Conservation (phyloP, 2,888 invertebrate genomes). For the Maniola hyperantus region DNA sequence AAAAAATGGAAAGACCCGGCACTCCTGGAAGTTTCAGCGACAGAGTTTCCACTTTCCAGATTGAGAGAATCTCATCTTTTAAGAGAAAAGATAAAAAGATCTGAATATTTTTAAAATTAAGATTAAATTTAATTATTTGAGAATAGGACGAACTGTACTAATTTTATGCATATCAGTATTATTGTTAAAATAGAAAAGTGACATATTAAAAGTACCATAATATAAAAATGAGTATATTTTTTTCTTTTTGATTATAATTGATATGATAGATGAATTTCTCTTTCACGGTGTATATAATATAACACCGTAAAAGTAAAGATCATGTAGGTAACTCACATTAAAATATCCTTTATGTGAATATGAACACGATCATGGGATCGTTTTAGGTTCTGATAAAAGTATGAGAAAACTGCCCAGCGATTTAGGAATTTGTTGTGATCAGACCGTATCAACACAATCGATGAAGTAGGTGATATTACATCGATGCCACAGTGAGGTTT, state of each 20-base stretch:
- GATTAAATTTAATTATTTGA: background rate
- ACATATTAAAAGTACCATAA: background rate
- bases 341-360: too few species aligned
- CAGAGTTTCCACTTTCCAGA: slow-evolving; percentile 61
- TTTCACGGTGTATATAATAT: too few species aligned
- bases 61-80: slow-evolving; percentile 67
- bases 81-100: slow-evolving; percentile 31
- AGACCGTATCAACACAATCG: too few species aligned
- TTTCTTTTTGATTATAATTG: background rate
- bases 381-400: too few species aligned
- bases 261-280: too few species aligned
- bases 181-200: background rate
- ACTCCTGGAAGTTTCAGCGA: slow-evolving; percentile 69
- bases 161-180: background rate
- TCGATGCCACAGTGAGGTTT: background rate
- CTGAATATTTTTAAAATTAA: slow-evolving; percentile 5
- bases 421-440: too few species aligned
- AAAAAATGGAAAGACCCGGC: slow-evolving; percentile 48
- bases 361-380: too few species aligned
- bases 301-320: too few species aligned
- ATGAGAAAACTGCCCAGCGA: too few species aligned
- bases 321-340: too few species aligned
- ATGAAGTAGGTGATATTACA: background rate
- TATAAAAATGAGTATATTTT: background rate
- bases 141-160: background rate